Conservation (phyloP, 2,113 vertebrate genomes). For the Oryzias woworae region DNA sequence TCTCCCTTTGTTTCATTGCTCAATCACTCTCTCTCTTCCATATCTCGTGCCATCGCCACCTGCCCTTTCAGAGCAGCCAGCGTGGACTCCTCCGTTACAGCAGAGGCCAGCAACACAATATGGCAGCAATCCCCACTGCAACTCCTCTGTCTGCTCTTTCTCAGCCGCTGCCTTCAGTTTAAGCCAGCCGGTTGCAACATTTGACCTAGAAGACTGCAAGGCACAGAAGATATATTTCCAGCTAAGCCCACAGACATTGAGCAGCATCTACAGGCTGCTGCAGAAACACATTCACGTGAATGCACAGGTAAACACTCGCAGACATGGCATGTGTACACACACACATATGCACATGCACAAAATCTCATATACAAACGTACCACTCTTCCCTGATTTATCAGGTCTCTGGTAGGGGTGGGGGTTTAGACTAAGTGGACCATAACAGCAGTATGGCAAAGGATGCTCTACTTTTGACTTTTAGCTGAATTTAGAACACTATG, state of each 20-base stretch:
- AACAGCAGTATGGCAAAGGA: conserved; percentile 28
- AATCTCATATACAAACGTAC: conserved; percentile 24
- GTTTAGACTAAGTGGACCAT: conserved; percentile 42
- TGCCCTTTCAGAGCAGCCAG: conserved; percentile 34
- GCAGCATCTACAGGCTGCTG: conserved; percentile 22
- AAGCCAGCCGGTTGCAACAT: conserved; percentile 58
- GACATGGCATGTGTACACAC: conserved; percentile 30
- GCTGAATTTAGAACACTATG: conserved; percentile 18
- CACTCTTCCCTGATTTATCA: conserved; percentile 60
- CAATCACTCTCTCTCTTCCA: conserved; percentile 32
- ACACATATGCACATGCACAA: conserved; percentile 28
- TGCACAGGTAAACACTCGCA: conserved; percentile 42
- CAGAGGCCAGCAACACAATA: conserved; percentile 31
- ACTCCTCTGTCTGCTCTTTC: conserved; percentile 45
- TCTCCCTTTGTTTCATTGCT: conserved; percentile 28
- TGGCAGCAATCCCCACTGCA: conserved; percentile 41
- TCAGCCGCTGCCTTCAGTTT: conserved; percentile 54
- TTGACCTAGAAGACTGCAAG: conserved; percentile 44
- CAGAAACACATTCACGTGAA: conserved; percentile 41
- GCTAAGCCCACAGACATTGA: background rate
- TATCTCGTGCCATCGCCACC: conserved; percentile 46
- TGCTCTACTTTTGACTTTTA: conserved; percentile 64
- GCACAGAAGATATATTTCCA: conserved; percentile 30
- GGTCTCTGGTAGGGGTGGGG: conserved; percentile 41
- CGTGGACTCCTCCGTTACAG: conserved; percentile 37